Percentiles rank a stretch among this genome's conserved stretches.
These are phyloP conservation scores for Panagrolaimus sp. DNA, from an alignment of 1,140 invertebrate genomes.

Conservation along the genomic window DNA sequence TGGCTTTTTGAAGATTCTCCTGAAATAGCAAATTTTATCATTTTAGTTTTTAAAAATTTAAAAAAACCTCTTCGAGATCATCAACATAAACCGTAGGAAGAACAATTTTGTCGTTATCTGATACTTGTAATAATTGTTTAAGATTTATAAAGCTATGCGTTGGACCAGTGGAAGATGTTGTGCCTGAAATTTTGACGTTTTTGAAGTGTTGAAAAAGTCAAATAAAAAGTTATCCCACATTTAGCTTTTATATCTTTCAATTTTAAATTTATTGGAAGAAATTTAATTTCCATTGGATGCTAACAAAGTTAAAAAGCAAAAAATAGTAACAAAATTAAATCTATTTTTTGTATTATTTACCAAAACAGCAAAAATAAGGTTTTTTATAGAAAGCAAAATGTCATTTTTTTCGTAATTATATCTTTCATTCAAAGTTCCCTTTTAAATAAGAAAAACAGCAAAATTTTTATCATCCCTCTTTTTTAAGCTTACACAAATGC, in stretches of 20 bases:
- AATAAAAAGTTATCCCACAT: too few species aligned
- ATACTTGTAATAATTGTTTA: slow-evolving; percentile 30
- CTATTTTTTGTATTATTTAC: too few species aligned
- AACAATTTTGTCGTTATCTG: slow-evolving; percentile 26
- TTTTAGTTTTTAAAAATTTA: neutral
- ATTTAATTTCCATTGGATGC: too few species aligned
- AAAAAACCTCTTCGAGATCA: slow-evolving; percentile 20
- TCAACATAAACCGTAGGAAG: slow-evolving; percentile 28
- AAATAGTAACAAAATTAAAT: too few species aligned
- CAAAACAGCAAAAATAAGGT: too few species aligned
- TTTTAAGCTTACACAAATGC: slow-evolving; percentile 19
- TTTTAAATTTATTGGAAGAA: too few species aligned
- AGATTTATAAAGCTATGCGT: slow-evolving; percentile 28
- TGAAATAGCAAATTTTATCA: slow-evolving; percentile 18
- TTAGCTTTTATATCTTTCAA: too few species aligned
- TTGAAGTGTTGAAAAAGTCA: too few species aligned
- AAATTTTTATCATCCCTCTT: slow-evolving; percentile 23
- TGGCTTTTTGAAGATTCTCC: slow-evolving; percentile 25
- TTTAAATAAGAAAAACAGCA: slow-evolving; percentile 20
- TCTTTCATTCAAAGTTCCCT: slow-evolving; percentile 14
- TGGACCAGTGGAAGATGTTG: neutral
- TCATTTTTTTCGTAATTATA: slow-evolving; percentile 20
- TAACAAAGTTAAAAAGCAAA: too few species aligned
- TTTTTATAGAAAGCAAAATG: slow-evolving; percentile 7
- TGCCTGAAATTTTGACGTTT: slow-evolving; percentile 5